Conservation (phyloP, 2,797 vertebrate genomes). For the Atherinosoma microstoma region DNA sequence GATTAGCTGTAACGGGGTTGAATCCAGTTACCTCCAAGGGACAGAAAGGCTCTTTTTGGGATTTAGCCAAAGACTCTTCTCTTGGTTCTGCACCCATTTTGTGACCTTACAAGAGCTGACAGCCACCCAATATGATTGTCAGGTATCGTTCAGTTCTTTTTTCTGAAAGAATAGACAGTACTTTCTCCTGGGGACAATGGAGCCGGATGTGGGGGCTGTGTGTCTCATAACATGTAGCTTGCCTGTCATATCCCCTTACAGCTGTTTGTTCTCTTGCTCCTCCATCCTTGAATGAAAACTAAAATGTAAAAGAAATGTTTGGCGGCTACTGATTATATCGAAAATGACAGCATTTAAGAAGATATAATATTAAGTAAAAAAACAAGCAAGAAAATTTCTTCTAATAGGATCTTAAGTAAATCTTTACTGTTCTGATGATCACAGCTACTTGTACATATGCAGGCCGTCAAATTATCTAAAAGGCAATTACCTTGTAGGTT, state of each 20-base stretch:
- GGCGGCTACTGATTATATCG: neutral
- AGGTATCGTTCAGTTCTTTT: neutral
- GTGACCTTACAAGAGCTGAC: constrained; percentile 31
- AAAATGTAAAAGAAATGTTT: neutral
- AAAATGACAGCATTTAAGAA: constrained; percentile 11
- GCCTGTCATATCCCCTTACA: neutral
- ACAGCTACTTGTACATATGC: constrained; percentile 51
- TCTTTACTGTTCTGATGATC: constrained; percentile 32
- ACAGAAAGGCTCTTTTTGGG: constrained; percentile 40
- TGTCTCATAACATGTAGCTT: neutral
- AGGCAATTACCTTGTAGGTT: constrained; percentile 57
- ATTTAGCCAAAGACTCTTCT: constrained; percentile 35
- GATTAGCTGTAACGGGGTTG: constrained; percentile 62
- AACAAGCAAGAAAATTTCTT: neutral
- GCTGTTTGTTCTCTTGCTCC: constrained; percentile 13
- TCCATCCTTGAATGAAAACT: constrained; percentile 3
- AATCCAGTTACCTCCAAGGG: constrained; percentile 59
- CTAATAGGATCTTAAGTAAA: constrained; percentile 30
- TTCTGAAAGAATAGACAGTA: neutral
- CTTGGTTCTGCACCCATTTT: constrained; percentile 19
- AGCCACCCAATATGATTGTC: constrained; percentile 22
- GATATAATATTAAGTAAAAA: neutral
- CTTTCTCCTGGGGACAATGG: neutral
- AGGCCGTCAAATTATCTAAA: constrained; percentile 35
- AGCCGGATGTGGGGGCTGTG: neutral